These are phyloP conservation scores for Eurystomus gularis DNA, from an alignment of 2,113 vertebrate species.

Conservation along the genomic window DNA sequence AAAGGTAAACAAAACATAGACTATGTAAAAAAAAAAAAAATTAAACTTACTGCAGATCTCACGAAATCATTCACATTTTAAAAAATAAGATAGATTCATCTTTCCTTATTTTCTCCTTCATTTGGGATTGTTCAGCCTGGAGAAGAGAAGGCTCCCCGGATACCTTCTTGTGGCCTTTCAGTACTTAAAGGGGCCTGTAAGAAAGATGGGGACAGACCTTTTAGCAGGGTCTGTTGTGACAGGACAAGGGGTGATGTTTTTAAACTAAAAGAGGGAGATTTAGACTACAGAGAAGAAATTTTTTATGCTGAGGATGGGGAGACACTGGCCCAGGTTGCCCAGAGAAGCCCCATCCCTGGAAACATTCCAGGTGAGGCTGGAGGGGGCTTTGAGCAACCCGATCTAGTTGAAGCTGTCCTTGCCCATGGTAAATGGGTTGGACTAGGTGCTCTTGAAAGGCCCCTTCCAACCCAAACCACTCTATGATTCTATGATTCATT, in stretches of 20 bases:
- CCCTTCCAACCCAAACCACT: not conserved
- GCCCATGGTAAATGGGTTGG: not conserved
- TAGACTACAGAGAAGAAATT: not conserved
- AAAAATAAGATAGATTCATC: not conserved
- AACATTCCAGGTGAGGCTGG: not conserved
- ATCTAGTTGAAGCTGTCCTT: not conserved
- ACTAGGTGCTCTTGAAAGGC: not conserved
- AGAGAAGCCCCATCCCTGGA: not conserved
- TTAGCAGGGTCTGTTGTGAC: not conserved
- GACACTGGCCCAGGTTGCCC: not conserved
- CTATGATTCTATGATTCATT: not conserved
- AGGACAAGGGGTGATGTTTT: not conserved
- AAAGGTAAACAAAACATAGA: not conserved
- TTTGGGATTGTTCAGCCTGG: not conserved
- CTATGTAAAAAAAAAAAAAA: not conserved
- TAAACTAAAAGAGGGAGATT: not conserved
- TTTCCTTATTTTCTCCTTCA: not conserved
- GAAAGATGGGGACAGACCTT: not conserved
- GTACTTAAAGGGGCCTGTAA: not conserved
- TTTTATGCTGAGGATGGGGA: not conserved
- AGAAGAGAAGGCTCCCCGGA: not conserved
- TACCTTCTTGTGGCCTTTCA: not conserved
- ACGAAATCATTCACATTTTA: not conserved
- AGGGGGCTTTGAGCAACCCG: not conserved
- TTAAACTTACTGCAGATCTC: not conserved